A percentile compares a stretch with the other conserved stretches of the same genome.
phyloP scores from a whole-genome alignment of 2,113 vertebrate genomes.

The Nansenia antarctica region DNA sequence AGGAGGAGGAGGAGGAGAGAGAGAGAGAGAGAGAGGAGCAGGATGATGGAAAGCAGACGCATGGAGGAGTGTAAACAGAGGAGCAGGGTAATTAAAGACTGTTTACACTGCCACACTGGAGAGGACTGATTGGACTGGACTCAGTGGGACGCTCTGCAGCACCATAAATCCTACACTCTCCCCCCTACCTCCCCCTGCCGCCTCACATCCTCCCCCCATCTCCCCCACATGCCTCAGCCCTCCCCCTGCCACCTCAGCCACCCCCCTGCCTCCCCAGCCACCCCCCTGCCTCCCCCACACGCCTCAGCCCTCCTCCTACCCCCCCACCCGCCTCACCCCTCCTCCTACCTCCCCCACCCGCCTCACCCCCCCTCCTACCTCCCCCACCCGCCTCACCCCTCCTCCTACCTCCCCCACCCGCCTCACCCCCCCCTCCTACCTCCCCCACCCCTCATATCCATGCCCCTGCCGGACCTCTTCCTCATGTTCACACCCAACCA shows the following conservation, averaged over 20 bases:
- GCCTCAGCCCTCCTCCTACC: conserved; percentile 21
- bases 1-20: not conserved
- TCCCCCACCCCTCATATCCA: conserved; percentile 36
- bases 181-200: conserved; percentile 4
- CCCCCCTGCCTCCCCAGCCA: too few relatives aligned
- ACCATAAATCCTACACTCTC: conserved; percentile 60
- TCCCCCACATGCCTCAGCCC: conserved; percentile 11
- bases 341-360: not conserved
- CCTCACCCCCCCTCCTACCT: conserved; percentile 25
- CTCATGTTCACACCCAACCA: conserved; percentile 4
- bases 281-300: not conserved
- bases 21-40: conserved; percentile 20
- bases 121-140: conserved; percentile 58
- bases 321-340: conserved; percentile 35
- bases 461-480: conserved; percentile 7
- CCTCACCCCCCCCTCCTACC: conserved; percentile 23
- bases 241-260: not conserved
- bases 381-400: conserved; percentile 8
- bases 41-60: conserved; percentile 53
- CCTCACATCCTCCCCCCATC: not conserved
- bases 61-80: conserved; percentile 62
- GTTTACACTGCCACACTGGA: conserved; percentile 64
- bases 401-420: not conserved
- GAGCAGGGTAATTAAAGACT: conserved; percentile 69
- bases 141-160: conserved; percentile 49